Percentiles rank a stretch among this genome's conserved stretches.
Conservation (phyloP, 2,888 invertebrate genomes). For the Eilema depressum region DNA sequence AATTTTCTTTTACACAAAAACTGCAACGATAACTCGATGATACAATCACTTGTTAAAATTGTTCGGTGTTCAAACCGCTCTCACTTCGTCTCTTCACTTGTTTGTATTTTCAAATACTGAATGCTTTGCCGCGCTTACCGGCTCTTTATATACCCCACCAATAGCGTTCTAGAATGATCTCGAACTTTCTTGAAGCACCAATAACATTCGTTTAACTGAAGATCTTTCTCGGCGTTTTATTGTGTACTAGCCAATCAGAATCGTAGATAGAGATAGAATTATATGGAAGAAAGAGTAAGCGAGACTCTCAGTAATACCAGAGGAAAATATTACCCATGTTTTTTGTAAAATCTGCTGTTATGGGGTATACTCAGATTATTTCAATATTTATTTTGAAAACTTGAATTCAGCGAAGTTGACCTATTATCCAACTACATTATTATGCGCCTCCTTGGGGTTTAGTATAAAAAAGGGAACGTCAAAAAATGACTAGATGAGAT, state of each 20-base stretch:
- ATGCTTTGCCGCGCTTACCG: constrained; percentile 68
- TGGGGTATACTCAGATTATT: background rate
- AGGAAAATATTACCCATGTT: constrained; percentile 40
- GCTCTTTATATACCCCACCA: constrained; percentile 64
- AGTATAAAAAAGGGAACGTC: too few relatives aligned
- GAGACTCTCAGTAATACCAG: constrained; percentile 39
- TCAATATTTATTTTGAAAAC: background rate
- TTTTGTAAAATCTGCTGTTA: constrained; percentile 13
- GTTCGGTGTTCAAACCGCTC: constrained; percentile 58
- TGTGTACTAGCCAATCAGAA: constrained; percentile 55
- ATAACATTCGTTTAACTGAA: constrained; percentile 51
- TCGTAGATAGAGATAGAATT: constrained; percentile 45
- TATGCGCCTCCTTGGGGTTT: too few relatives aligned
- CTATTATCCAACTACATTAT: background rate
- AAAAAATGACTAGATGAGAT: too few relatives aligned
- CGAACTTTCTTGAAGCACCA: constrained; percentile 60
- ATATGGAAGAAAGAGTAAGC: constrained; percentile 42
- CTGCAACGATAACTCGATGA: background rate
- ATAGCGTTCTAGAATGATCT: constrained; percentile 67
- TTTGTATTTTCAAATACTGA: constrained; percentile 72
- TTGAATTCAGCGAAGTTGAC: background rate
- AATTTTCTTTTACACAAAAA: background rate
- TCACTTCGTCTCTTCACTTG: constrained; percentile 57
- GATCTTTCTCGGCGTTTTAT: constrained; percentile 62
- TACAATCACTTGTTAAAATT: constrained; percentile 21